Base-by-base conservation (phyloP, 2,113 vertebrate species). In the Cromileptes altivelis region DNA sequence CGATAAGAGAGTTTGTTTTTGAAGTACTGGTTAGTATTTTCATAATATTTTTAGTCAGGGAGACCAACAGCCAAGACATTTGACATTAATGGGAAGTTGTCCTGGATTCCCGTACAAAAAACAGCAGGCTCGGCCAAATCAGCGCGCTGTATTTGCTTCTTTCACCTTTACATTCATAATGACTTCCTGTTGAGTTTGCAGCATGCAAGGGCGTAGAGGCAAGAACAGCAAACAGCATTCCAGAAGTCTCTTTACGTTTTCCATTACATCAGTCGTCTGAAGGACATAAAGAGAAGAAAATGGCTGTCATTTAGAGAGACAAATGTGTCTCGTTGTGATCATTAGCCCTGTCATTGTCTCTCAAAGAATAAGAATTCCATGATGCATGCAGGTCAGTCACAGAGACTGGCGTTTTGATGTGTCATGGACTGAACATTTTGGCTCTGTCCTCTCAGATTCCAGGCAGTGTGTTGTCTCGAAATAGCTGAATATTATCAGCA, bases 1-100 rank as follows among this genome's bases (percentile, higher is more conserved):
- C 0, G 78, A 89, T 90, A 81, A 57, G 23, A 9, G 15, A 18
- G 13, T 63, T 81, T 89, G 75, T 85, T 92, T 88, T 64, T 68
- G 7, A 82, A 62, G 87, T 74, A 69, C 62, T 40, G 70, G 57
- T 74, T 72, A n/a, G 30, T 65, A 78, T 81, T 88, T 91, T 65
- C 88, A 89, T 82, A 90, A 93, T 79, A 82, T 91, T 87, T 91
- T 45, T 45, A 50, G 56, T 74, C 37, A 1, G 11, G 30, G 30
- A 50, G 52, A 30, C 53, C 4, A 42, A 62, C 75, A 64, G 57
- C 49, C 55, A 27, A 61, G 80, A 76, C 70, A 1, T 84, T 75
- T 82, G 79, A 76, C 85, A 67, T 42, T 12, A 53, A 65, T 33
- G 78, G 21, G 57, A 85, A 78, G 25, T 53, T 0, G 23, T 63